These are phyloP conservation scores for Larimichthys crocea DNA, from an alignment of 2,113 vertebrate genomes.

Conservation along the genomic window DNA sequence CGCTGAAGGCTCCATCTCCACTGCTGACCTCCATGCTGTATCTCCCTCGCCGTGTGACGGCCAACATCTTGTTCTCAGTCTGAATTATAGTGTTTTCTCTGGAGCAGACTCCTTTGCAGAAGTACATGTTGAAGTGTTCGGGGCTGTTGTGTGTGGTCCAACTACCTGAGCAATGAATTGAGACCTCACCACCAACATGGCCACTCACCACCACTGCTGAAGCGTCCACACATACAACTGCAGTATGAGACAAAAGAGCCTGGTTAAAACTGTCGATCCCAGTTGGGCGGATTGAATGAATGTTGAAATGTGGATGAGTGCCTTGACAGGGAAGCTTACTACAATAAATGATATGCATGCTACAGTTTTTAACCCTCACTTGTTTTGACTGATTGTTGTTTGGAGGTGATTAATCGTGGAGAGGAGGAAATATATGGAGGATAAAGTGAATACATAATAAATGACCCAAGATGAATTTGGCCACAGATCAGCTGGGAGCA, in stretches of 20 bases:
- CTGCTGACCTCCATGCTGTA: slow-evolving; percentile 56
- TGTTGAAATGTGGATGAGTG: too few relatives aligned
- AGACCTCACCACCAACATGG: slow-evolving; percentile 55
- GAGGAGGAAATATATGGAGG: too few relatives aligned
- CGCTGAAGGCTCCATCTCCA: slow-evolving; percentile 45
- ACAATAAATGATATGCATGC: too few relatives aligned
- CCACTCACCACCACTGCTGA: slow-evolving; percentile 37
- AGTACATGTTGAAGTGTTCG: slow-evolving; percentile 43
- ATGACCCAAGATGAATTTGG: too few relatives aligned
- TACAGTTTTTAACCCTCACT: too few relatives aligned
- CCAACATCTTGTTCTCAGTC: not conserved
- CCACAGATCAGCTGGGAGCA: too few relatives aligned
- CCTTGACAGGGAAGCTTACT: too few relatives aligned
- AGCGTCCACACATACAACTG: slow-evolving; percentile 29
- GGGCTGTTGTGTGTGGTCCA: slow-evolving; percentile 34
- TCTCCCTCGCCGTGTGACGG: slow-evolving; percentile 20
- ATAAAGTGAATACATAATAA: too few relatives aligned
- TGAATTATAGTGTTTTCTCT: slow-evolving; percentile 33
- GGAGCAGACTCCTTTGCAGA: slow-evolving; percentile 68
- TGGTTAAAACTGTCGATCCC: not conserved
- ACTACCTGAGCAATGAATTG: slow-evolving; percentile 57
- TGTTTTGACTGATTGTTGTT: too few relatives aligned
- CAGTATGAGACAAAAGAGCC: not conserved
- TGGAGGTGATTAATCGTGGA: too few relatives aligned
- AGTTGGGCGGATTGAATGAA: too few relatives aligned